Evolutionary conservation across 92 coral and sea anemone species (phyloP), one percentile per base, ranked within the genome.

Genomic region (Palythoa heliodiscus): DNA sequence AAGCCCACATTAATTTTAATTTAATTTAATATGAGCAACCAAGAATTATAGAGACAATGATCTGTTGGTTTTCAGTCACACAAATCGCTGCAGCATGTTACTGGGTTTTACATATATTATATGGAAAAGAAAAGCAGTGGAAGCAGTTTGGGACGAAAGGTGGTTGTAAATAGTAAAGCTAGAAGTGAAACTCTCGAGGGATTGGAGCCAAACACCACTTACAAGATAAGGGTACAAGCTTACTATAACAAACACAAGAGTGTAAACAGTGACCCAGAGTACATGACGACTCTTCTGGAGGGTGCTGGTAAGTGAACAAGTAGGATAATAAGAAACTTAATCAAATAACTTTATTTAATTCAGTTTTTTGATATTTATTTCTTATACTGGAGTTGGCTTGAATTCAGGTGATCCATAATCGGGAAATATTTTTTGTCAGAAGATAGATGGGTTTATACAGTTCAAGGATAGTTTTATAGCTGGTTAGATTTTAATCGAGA

Each of bases 151-250:
- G 87, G 78, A 29, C 55, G 53, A 63, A 84, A 89, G 76, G 78
- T 76, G 8, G 86, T 84, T 13, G 70, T 58, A 25, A 63, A 78
- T 52, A 71, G 78, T 58, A 57, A 68, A 58, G 88, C 88, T 8
- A 77, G 48, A 17, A 69, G 76, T 14, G 75, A 90, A 50, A 53
- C 75, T 6, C 89, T 96, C 38, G 64, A 54, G 35, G 91, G 75
- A 4, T 90, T 96, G 52, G 87, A 95, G 70, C 88, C 93, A 11
- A 95, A 95, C 40, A 91, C 95, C 11, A 93, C 80, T 64, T 96
- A 96, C 88, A 86, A 58, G 54, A 90, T 96, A 57, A 82, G 83
- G 54, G 91, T 95, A 38, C 92, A 89, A 61, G 87, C 90, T n/a
- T 88, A 82, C 67, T 90, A 58, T 73, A 63, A 85, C 35, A 63